phyloP scores from a whole-genome alignment of 2,113 vertebrate genomes.

The Halichoerus grypus region DNA sequence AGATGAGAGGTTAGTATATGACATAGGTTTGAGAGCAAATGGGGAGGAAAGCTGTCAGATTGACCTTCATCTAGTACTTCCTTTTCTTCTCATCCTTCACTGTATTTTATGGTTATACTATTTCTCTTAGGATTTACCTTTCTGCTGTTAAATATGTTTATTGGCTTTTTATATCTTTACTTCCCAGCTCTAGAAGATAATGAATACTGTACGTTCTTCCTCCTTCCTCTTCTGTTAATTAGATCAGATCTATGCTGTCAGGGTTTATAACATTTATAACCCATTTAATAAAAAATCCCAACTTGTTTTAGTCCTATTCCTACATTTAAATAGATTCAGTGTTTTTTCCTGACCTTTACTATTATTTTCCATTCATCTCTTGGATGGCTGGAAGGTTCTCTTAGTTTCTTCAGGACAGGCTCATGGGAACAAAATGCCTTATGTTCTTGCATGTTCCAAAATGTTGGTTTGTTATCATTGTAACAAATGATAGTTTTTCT shows the following conservation, averaged over 20 bases:
- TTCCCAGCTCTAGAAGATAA: not conserved
- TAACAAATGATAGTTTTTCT: not conserved
- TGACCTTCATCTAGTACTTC: not conserved
- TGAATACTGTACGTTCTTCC: not conserved
- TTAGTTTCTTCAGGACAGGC: not conserved
- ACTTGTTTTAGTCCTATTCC: not conserved
- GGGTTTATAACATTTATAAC: not conserved
- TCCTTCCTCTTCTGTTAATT: not conserved
- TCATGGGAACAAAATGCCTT: not conserved
- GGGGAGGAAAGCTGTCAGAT: not conserved
- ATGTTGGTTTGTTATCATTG: not conserved
- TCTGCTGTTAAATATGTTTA: constrained; percentile 18
- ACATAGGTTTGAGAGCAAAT: not conserved
- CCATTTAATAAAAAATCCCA: not conserved
- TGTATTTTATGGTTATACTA: not conserved
- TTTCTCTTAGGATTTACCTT: constrained; percentile 21
- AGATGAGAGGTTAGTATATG: not conserved
- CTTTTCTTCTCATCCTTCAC: not conserved
- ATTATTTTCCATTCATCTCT: not conserved
- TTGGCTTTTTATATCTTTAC: not conserved
- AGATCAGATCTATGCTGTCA: not conserved
- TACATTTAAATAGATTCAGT: not conserved
- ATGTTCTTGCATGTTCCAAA: constrained; percentile 8
- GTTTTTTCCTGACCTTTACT: not conserved
- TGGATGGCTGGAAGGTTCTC: not conserved